Percentiles rank a stretch among this genome's conserved stretches.
Evolutionary conservation across 1,140 invertebrate species (phyloP).

Genomic region (Vanessa atalanta): DNA sequence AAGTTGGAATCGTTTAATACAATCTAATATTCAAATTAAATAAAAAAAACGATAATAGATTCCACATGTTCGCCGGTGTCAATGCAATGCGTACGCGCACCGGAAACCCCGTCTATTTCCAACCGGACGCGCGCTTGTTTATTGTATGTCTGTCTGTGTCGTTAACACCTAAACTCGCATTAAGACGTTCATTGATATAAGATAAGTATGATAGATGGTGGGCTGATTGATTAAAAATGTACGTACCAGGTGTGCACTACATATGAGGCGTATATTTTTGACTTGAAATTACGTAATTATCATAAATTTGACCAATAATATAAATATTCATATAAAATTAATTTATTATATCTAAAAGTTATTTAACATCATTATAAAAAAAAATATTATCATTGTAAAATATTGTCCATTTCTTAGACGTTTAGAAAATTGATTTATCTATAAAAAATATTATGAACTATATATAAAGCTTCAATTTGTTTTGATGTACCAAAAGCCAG

Average conservation of each 20-base stretch:
- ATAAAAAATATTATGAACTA: no score
- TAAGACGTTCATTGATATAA: slow-evolving; percentile 26
- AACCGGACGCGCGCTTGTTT: slow-evolving; percentile 68
- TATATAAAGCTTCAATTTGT: no score
- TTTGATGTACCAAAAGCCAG: no score
- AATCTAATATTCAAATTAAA: slow-evolving; percentile 2
- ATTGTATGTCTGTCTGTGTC: slow-evolving; percentile 66
- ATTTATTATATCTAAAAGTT: no score
- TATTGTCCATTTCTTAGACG: no score
- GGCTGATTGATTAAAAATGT: slow-evolving; percentile 3
- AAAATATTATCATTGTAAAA: no score
- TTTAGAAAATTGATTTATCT: no score
- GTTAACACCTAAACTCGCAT: slow-evolving; percentile 59
- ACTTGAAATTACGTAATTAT: no score
- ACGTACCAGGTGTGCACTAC: slow-evolving; percentile 1
- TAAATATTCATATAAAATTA: no score
- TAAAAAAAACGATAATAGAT: slow-evolving; percentile 32
- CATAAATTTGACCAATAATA: no score
- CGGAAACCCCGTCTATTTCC: slow-evolving; percentile 73
- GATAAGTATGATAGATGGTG: slow-evolving; percentile 28
- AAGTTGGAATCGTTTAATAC: background rate
- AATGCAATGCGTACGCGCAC: slow-evolving; percentile 38
- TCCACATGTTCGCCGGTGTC: slow-evolving; percentile 33
- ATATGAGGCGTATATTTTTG: no score
- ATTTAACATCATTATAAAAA: no score